Evolutionary conservation across 2,113 vertebrate species (phyloP).

Genomic region (Polypterus bichir): DNA sequence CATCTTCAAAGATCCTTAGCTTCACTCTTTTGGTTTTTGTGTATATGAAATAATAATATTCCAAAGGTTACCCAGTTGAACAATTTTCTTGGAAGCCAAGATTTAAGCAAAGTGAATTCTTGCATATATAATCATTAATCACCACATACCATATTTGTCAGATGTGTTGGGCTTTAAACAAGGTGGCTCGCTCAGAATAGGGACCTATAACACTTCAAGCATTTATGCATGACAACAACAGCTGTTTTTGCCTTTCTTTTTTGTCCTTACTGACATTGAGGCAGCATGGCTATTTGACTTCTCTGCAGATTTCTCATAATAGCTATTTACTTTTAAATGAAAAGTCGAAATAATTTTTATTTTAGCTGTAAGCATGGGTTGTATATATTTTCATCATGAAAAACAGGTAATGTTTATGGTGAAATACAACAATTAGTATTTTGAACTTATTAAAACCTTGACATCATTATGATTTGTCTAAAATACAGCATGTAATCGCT

Average conservation of each 20-base stretch:
- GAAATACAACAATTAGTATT: too few species aligned
- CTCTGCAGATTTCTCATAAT: background rate
- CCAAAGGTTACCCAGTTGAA: slow-evolving; percentile 36
- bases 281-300: background rate
- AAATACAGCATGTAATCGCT: too few species aligned
- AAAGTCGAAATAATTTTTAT: too few species aligned
- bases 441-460: too few species aligned
- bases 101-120: slow-evolving; percentile 22
- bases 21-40: too few species aligned
- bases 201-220: slow-evolving; percentile 16
- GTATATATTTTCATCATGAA: too few species aligned
- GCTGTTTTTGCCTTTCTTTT: slow-evolving; percentile 24
- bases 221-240: slow-evolving; percentile 21
- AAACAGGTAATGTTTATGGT: too few species aligned
- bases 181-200: slow-evolving; percentile 1
- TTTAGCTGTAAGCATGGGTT: too few species aligned
- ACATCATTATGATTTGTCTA: too few species aligned
- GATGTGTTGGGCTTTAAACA: slow-evolving; percentile 7
- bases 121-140: slow-evolving; percentile 29
- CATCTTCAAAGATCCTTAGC: too few species aligned
- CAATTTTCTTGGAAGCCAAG: background rate
- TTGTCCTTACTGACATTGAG: slow-evolving; percentile 19
- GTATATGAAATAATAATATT: slow-evolving; percentile 20
- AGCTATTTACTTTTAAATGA: too few species aligned
- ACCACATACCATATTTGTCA: slow-evolving; percentile 24